Base-by-base conservation (phyloP, 1,140 invertebrate species). In the Chrysoperla carnea region DNA sequence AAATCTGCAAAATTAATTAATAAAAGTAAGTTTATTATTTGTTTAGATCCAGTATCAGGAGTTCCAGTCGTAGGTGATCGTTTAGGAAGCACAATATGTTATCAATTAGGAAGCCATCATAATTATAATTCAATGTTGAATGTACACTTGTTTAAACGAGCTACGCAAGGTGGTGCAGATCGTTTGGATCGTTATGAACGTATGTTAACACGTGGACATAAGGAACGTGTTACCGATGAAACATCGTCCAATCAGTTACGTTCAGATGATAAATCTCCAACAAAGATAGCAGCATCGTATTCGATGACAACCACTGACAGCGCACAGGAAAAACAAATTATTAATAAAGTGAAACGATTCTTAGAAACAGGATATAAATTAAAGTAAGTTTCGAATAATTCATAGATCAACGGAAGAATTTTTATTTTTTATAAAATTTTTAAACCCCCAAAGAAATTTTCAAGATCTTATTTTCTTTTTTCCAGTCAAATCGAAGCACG, bases 111-210 rank as follows among this genome's bases (percentile, higher is more conserved):
- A 66, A 72, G 46, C 67, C 69, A 38, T 68, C 71, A 49, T 67
- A 84, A 86, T 61, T 77, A 80, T 57, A 92, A 91, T 63, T 68
- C 83, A 46, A 74, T 88, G 62, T 60, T 91, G 11, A 82, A 85
- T 54, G 72, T 78, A 49, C 74, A 80, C 58, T 69, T 85, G 35
- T 78, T 81, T 60, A 78, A 81, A 14, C 36, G 60, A 62, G 45
- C 45, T 54, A 50, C 56, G 4, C 42, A 60, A 23, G 55, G 54
- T 42, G 48, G 48, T 9, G 52, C 6, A 39, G 43, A 29, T 33
- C 49, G 59, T 40, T 58, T 62, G 40, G 53, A 69, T 51, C 60
- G 73, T 46, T 76, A 76, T 46, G 72, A 75, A 52, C 60, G 73
- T 43, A 70, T 67, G 41, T 60, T 76, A 14, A 63, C 65, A 17